Percentiles rank a stretch among this genome's conserved stretches.
Evolutionary conservation across 2,888 invertebrate species (phyloP).

Genomic region (Pheosia tremula): DNA sequence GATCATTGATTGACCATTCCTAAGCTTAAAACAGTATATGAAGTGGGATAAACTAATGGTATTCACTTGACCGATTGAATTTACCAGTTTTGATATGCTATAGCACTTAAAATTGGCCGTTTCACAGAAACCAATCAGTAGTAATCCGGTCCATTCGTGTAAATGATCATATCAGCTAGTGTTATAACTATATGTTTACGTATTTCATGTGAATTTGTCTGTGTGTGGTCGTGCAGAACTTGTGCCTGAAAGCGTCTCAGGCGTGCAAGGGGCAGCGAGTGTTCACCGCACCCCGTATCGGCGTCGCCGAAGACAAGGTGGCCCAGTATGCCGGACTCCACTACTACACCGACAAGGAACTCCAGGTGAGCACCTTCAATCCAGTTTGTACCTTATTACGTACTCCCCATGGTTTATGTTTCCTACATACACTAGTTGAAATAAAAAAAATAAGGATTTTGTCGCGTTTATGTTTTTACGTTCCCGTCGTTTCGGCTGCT

Average conservation of each 20-base stretch:
- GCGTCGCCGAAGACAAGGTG: constrained; percentile 95
- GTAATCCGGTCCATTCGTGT: constrained; percentile 48
- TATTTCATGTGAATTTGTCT: constrained; percentile 54
- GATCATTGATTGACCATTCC: neutral
- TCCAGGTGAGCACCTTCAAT: constrained; percentile 85
- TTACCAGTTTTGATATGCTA: constrained; percentile 1
- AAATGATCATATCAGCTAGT: constrained; percentile 55
- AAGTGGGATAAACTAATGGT: neutral
- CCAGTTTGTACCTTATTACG: constrained; percentile 15
- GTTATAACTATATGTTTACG: constrained; percentile 53
- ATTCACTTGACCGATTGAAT: too few species aligned
- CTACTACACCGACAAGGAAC: constrained; percentile 96
- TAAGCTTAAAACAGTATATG: neutral
- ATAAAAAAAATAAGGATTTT: constrained; percentile 8
- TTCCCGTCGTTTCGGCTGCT: too few species aligned
- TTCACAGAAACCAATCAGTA: constrained; percentile 54
- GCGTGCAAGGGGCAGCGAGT: constrained; percentile 93
- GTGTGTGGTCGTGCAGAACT: constrained; percentile 92
- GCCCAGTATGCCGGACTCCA: constrained; percentile 96
- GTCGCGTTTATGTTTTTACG: too few species aligned
- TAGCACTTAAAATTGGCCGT: constrained; percentile 36
- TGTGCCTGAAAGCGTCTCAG: constrained; percentile 94
- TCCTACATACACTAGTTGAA: constrained; percentile 15
- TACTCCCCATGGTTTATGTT: constrained; percentile 14
- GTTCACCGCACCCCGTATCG: constrained; percentile 93